Base-by-base conservation (phyloP, 1,140 invertebrate genomes). In the Dendroctonus ponderosae region DNA sequence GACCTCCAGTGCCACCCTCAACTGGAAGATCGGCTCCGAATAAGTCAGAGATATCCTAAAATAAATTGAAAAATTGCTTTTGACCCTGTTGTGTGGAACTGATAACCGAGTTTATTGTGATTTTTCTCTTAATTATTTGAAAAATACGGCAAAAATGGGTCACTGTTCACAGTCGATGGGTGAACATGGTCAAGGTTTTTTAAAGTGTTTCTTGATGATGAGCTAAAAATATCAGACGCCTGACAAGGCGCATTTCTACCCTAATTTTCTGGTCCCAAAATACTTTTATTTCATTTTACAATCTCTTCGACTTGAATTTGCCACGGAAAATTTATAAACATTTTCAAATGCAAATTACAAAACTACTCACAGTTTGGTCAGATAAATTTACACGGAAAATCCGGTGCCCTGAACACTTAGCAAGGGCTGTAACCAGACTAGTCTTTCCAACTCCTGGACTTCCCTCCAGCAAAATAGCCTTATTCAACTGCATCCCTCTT, bases 381-480 rank as follows among this genome's bases (percentile, higher is more conserved):
- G 96, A 99, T 9, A 99, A 83, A 85, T 99, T 99, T 50, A 99
- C 96, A 44, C 98, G 82, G 11, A 96, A 87, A 7, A 99, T 83
- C 73, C 84, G 83, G 78, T 96, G 85, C 0, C 93, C 91, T 37
- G 93, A 87, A 5, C 87, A 85, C 78, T 88, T 90, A 0, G 96
- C 96, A 12, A 99, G 81, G n/a, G 95, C 94, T 52, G 89, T 87
- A 3, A 99, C 89, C 50, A 98, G 82, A 75, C 93, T 97, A 0
- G 97, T 99, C 82, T 99, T 99, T 5, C 98, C 98, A 44, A 98
- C 96, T 5, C 98, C 96, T 3, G 98, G 98, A 77, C 93, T 95
- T 11, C 98, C 98, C 85, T 99, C 98, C 39, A 99, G 78, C 53
- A 99, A 83, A 58, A 99, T 87, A 0, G 97, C 96, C 77, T 96